Evolutionary conservation across 2,797 vertebrate genomes (phyloP).

Genomic region (Poecilia picta): DNA sequence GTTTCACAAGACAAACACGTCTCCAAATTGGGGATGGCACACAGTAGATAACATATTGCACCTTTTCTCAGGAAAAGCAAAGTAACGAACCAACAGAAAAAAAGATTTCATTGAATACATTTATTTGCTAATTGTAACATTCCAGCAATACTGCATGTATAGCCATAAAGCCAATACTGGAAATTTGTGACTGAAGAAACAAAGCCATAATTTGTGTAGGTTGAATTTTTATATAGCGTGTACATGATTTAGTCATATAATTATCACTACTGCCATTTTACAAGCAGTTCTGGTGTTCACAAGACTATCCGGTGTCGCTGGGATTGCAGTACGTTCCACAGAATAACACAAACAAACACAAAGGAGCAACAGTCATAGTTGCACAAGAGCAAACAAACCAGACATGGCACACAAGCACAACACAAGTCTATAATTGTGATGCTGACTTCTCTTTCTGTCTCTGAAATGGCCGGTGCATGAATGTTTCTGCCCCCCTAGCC

Average conservation of each 20-base stretch:
- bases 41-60: slow-evolving; percentile 28
- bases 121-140: slow-evolving; percentile 48
- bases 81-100: slow-evolving; percentile 39
- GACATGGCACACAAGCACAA: not conserved
- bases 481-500: slow-evolving; percentile 85
- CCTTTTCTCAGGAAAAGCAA: slow-evolving; percentile 74
- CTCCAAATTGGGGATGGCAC: slow-evolving; percentile 6
- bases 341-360: not conserved
- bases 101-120: slow-evolving; percentile 19
- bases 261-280: slow-evolving; percentile 63
- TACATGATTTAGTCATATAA: slow-evolving; percentile 61
- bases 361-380: slow-evolving; percentile 8
- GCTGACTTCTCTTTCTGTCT: slow-evolving; percentile 61
- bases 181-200: slow-evolving; percentile 49
- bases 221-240: slow-evolving; percentile 60
- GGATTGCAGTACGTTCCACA: slow-evolving; percentile 44
- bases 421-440: slow-evolving; percentile 6
- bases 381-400: slow-evolving; percentile 12
- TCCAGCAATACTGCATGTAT: slow-evolving; percentile 68
- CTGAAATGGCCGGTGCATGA: slow-evolving; percentile 70
- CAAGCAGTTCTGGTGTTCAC: slow-evolving; percentile 58
- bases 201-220: slow-evolving; percentile 67
- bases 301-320: slow-evolving; percentile 65
- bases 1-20: slow-evolving; percentile 34
- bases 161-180: slow-evolving; percentile 54